A percentile compares a stretch with the other conserved stretches of the same genome.
These are phyloP conservation scores for Phataginus tricuspis DNA, from an alignment of 2,797 vertebrate genomes.

Conservation along the genomic window DNA sequence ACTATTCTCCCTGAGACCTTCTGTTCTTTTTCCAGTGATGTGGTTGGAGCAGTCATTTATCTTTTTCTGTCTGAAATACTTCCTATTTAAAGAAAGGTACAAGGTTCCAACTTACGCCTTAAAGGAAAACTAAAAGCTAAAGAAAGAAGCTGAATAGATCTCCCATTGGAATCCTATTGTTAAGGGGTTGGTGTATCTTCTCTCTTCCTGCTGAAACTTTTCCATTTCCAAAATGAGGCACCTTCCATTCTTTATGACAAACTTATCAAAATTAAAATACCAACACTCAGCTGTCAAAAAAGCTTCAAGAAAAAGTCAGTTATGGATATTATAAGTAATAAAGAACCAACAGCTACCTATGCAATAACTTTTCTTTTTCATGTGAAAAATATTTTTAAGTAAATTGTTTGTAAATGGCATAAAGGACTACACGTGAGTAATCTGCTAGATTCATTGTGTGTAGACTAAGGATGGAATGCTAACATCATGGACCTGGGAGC, in stretches of 20 bases:
- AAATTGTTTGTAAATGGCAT: background rate
- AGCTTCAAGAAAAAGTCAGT: constrained; percentile 51
- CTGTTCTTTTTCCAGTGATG: background rate
- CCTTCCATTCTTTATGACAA: constrained; percentile 74
- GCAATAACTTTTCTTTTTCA: background rate
- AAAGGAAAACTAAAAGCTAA: constrained; percentile 43
- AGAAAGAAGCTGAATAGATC: background rate
- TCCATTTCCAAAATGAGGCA: constrained; percentile 61
- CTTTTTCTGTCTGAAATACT: constrained; percentile 5
- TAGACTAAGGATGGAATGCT: constrained; percentile 7
- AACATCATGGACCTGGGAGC: background rate
- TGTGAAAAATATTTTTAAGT: constrained; percentile 25
- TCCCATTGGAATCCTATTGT: background rate
- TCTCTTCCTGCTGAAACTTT: background rate
- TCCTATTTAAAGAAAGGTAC: constrained; percentile 47
- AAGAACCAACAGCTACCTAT: background rate
- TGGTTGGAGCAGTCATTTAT: background rate
- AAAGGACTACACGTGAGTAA: constrained; percentile 21
- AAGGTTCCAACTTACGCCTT: constrained; percentile 31
- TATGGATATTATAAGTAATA: constrained; percentile 3
- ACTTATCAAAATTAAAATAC: constrained; percentile 76
- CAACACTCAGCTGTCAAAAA: constrained; percentile 75
- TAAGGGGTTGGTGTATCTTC: background rate
- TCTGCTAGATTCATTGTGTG: constrained; percentile 10
- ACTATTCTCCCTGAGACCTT: background rate